Base-by-base conservation (phyloP, 2,797 vertebrate species). In the Mus minutoides region DNA sequence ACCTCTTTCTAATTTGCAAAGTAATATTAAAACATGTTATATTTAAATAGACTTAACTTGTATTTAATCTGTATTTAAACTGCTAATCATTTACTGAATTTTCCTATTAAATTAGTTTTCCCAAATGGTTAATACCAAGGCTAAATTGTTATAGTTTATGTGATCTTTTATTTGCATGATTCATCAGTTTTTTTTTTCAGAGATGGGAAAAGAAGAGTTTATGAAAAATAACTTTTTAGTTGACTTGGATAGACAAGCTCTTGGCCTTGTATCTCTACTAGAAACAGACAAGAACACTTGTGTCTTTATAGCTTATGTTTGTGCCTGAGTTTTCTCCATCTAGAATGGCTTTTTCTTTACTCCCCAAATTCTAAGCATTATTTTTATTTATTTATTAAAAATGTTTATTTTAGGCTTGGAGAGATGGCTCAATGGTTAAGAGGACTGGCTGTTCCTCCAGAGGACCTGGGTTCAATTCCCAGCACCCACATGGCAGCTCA, bases 11-110 rank as follows among this genome's bases (percentile, higher is more conserved):
- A 17, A 76, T 94, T 54, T 91, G 67, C 77, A 82, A 82, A 92
- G 58, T 43, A 85, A 84, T 88, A 90, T 75, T 78, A 92, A 58
- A 83, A 21, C 12, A 46, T 24, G 64, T 31, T 73, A 54, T 86
- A 64, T 60, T 91, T 84, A 89, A 96, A 88, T 29, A 75, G 94
- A 88, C 92, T 67, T 82, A 76, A 94, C 91, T 71, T 94, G 87
- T 31, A 64, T 46, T 71, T 86, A 82, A 21, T 90, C 88, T 96
- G 58, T 64, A 91, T 92, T 88, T 89, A 88, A 96, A 56, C 49
- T 83, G 71, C 52, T 88, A 91, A 40, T 37, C n/a, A 69, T 76
- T 60, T 78, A 79, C 29, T 92, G 43, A 60, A 88, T 93, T 85
- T 90, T 43, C 52, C 92, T 84, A 69, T 40, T 67, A 73, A 75